A percentile compares a stretch with the other conserved stretches of the same genome.
phyloP scores from a whole-genome alignment of 30 jellyfish, hydroid and myxozoan genomes.

The Nemopilema nomurai region DNA sequence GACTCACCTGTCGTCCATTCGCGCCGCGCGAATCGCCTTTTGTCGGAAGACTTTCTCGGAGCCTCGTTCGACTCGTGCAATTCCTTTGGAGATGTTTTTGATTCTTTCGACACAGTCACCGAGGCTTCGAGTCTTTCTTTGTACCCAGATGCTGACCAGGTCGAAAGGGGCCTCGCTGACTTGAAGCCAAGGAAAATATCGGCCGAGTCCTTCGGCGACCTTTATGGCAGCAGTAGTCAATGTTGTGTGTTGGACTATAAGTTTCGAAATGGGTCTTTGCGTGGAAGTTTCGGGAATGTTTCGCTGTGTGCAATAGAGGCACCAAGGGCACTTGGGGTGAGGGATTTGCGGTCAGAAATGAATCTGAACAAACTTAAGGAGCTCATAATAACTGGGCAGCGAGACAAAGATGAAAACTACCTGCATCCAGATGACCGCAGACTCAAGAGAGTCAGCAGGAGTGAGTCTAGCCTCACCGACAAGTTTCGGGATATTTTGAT shows the following conservation, averaged over 20 bases:
- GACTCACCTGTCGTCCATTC: slow-evolving; percentile 12
- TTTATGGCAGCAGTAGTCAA: neutral
- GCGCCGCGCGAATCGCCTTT: slow-evolving; percentile 2
- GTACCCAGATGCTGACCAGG: slow-evolving; percentile 41
- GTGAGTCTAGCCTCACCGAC: slow-evolving; percentile 19
- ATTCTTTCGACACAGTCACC: slow-evolving; percentile 63
- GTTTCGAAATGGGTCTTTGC: slow-evolving; percentile 35
- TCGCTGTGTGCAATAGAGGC: slow-evolving; percentile 47
- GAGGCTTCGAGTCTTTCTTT: slow-evolving; percentile 38
- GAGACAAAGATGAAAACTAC: slow-evolving; percentile 27
- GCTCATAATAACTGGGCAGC: slow-evolving; percentile 56
- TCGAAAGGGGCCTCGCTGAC: slow-evolving; percentile 46
- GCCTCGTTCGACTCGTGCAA: slow-evolving; percentile 52
- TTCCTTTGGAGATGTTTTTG: slow-evolving; percentile 48
- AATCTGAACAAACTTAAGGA: slow-evolving; percentile 44
- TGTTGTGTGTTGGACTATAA: slow-evolving; percentile 21
- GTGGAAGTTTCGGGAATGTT: slow-evolving; percentile 62
- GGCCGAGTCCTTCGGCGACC: slow-evolving; percentile 10
- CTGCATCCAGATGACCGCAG: neutral
- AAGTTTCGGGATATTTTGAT: slow-evolving; percentile 35
- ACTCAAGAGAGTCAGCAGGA: slow-evolving; percentile 25
- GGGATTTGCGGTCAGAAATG: slow-evolving; percentile 64
- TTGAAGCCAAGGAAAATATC: slow-evolving; percentile 25
- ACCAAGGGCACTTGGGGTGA: slow-evolving; percentile 32
- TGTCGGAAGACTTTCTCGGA: slow-evolving; percentile 50